These are phyloP conservation scores for Harmothoe impar DNA, from an alignment of 2,888 invertebrate species.

Conservation along the genomic window DNA sequence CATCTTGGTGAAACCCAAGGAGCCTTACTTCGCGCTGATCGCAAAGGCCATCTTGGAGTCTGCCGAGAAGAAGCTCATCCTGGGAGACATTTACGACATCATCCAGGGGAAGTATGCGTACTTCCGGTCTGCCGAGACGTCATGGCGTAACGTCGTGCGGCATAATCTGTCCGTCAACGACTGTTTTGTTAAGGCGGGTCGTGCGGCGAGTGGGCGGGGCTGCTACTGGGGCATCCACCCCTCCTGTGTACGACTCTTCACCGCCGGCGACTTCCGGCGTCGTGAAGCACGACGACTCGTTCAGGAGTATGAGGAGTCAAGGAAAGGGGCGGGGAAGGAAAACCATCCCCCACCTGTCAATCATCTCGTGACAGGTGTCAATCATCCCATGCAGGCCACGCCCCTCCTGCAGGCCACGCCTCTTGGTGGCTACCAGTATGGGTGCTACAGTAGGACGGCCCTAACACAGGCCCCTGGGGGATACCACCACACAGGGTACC, in stretches of 20 bases:
- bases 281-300: constrained; percentile 37
- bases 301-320: background rate
- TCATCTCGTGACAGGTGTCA: background rate
- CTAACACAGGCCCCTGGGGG: too few species aligned
- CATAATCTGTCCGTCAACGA: constrained; percentile 63
- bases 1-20: constrained; percentile 9
- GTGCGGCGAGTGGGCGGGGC: constrained; percentile 51
- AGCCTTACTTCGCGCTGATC: constrained; percentile 59
- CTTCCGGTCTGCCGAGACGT: constrained; percentile 36
- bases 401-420: background rate
- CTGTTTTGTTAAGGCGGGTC: constrained; percentile 56
- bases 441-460: background rate
- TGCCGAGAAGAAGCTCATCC: background rate
- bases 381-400: background rate
- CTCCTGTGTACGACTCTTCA: constrained; percentile 35
- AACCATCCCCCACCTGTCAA: background rate
- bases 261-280: constrained; percentile 42
- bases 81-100: constrained; percentile 57
- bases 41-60: constrained; percentile 35
- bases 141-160: constrained; percentile 58
- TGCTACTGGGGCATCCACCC: constrained; percentile 64
- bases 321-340: background rate
- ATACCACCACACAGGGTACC: too few species aligned
- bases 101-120: constrained; percentile 41
- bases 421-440: background rate